Evolutionary conservation across 2,113 vertebrate species (phyloP).

Genomic region (Psephotus haematonotus): DNA sequence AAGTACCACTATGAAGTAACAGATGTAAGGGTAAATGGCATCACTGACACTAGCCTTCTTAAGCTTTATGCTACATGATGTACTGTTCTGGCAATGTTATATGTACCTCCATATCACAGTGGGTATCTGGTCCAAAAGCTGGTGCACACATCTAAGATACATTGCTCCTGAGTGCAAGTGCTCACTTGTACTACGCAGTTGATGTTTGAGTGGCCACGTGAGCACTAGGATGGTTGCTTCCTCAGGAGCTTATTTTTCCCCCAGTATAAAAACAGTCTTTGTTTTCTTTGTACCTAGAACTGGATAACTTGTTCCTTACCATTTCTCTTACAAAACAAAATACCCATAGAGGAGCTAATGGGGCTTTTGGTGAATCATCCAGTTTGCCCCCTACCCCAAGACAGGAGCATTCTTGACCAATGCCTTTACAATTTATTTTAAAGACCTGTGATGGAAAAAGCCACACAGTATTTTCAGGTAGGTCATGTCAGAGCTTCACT

Average conservation of each 20-base stretch:
- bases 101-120: background rate
- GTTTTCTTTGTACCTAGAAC: background rate
- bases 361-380: background rate
- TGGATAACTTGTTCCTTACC: background rate
- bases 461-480: background rate
- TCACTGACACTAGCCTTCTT: background rate
- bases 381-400: fast-evolving
- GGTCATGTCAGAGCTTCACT: background rate
- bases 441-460: background rate
- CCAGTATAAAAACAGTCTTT: background rate
- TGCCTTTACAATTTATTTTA: background rate
- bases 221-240: background rate
- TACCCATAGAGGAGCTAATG: background rate
- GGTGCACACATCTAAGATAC: background rate
- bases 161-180: background rate
- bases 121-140: background rate
- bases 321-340: background rate
- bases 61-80: background rate
- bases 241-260: background rate
- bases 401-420: background rate
- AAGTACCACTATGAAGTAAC: background rate
- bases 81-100: background rate
- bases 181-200: background rate
- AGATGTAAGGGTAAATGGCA: background rate
- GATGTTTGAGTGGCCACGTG: background rate